phyloP scores from a whole-genome alignment of 1,140 invertebrate species.

The Cydia splendana region DNA sequence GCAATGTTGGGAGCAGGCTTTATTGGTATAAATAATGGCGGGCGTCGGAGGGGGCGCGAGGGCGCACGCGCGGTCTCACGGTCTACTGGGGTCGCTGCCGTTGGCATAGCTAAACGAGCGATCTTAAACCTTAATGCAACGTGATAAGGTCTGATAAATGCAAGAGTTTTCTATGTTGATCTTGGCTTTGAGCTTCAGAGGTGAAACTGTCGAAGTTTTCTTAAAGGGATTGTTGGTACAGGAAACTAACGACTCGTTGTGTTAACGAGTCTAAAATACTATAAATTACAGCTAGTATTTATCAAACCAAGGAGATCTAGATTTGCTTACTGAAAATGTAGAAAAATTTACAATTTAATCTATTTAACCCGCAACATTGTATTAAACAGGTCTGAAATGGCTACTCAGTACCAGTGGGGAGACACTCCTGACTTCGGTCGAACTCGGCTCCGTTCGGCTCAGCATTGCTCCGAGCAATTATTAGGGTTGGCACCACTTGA shows the following conservation, averaged over 20 bases:
- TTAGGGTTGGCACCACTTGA: too few species aligned
- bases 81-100: neutral
- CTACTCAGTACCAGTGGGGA: too few species aligned
- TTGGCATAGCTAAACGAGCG: neutral
- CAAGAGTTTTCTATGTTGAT: neutral
- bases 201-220: neutral
- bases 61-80: conserved; percentile 40
- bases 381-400: too few species aligned
- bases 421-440: too few species aligned
- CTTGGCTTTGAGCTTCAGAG: neutral
- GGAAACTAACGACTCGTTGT: neutral
- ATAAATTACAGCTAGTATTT: too few species aligned
- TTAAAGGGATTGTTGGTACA: neutral
- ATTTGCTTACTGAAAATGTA: too few species aligned
- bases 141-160: neutral
- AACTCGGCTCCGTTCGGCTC: too few species aligned
- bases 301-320: too few species aligned
- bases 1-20: conserved; percentile 17
- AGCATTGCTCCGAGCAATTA: too few species aligned
- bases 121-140: neutral
- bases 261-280: neutral
- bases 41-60: conserved; percentile 33
- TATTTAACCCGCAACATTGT: too few species aligned
- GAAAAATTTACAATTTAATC: too few species aligned
- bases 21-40: conserved; percentile 31